Conservation (phyloP, 2,797 vertebrate species). For the Valencia hispanica region DNA sequence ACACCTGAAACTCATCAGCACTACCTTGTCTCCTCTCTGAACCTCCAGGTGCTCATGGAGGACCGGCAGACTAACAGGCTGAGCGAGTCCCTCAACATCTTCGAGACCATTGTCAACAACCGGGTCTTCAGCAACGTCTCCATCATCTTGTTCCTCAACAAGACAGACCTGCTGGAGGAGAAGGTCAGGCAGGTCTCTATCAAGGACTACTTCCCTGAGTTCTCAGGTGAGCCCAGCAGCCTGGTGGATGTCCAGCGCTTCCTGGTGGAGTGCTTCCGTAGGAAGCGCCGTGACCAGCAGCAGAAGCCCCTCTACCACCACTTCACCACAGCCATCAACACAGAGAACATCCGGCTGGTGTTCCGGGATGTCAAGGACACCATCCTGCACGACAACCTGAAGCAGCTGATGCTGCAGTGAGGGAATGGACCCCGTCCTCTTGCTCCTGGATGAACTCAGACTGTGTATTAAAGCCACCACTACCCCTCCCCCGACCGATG, state of each 20-base stretch:
- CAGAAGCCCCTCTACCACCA: conserved; percentile 98
- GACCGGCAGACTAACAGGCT: conserved; percentile 96
- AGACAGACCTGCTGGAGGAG: conserved; percentile 97
- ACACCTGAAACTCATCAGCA: not conserved
- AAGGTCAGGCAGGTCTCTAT: conserved; percentile 94
- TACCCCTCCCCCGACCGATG: conserved; percentile 47
- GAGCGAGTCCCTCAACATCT: conserved; percentile 97
- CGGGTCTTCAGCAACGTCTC: conserved; percentile 97
- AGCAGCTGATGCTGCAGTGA: conserved; percentile 99
- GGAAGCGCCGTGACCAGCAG: conserved; percentile 93
- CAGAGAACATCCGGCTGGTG: conserved; percentile 96
- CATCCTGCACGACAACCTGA: conserved; percentile 98
- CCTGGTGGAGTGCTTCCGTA: conserved; percentile 95
- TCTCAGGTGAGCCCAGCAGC: conserved; percentile 86
- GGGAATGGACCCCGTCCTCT: conserved; percentile 14
- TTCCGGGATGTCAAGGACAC: conserved; percentile 99
- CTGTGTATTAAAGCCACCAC: conserved; percentile 65
- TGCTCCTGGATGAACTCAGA: conserved; percentile 46
- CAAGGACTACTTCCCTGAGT: conserved; percentile 96
- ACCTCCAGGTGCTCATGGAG: conserved; percentile 92
- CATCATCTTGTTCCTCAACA: conserved; percentile 98
- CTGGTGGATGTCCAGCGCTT: conserved; percentile 92
- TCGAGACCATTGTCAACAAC: conserved; percentile 98
- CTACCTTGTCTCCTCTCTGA: not conserved
- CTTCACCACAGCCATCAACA: conserved; percentile 99